Base-by-base conservation (phyloP, 2,113 vertebrate species). In the Crotalus viridis region DNA sequence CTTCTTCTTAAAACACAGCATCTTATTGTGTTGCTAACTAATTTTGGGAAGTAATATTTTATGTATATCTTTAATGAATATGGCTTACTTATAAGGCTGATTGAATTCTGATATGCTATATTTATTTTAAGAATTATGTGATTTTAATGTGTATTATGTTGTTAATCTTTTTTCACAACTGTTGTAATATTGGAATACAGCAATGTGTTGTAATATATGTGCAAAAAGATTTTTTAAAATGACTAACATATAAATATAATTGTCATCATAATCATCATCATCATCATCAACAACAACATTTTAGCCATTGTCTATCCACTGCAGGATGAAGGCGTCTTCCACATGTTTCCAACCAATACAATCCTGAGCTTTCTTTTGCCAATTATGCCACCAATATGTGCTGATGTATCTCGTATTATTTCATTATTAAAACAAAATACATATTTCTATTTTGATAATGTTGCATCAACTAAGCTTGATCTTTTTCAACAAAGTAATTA, bases 111-210 rank as follows among this genome's bases (percentile, higher is more conserved):
- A 51, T 93, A 64, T 39, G 81, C 52, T 61, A 39, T 92, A 91
- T 93, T 86, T 48, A 87, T 91, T 74, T 51, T 95, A 95, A 87
- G 52, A 93, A 94, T 94, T 59, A 94, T n/a, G 92, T 46, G 56
- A 6, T 55, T 93, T 92, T 86, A 56, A 86, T 91, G 91, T 94
- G 91, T n/a, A 39, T 85, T 89, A 52, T 59, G 93, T 91, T 93
- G 48, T 81, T 95, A 85, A 89, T 0, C 89, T 91, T 96, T 95
- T 88, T 86, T n/a, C 93, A 92, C 94, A 95, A 13, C 4, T 91
- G 92, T 57, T 91, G 91, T 46, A 93, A 2, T 61, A 43, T 81
- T 59, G 91, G 54, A 28, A 86, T n/a, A 69, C 94, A 92, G 92
- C 94, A 92, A 89, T 4, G 19, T 56, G 64, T 90, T 61, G 51